Conservation (phyloP, 1,140 invertebrate genomes). For the Drosophila trapezifrons region DNA sequence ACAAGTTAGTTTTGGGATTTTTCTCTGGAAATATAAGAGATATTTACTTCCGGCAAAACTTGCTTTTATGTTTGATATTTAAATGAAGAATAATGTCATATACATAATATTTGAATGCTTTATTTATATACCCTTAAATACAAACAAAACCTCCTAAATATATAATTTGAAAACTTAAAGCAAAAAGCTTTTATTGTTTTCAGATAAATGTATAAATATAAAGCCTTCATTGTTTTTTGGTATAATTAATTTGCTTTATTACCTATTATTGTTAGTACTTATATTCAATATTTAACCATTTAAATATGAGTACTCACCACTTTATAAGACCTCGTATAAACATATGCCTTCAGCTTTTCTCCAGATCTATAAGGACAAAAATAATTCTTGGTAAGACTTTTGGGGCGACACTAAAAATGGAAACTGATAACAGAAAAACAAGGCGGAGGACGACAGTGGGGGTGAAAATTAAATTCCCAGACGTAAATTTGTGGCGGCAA, state of each 20-base stretch:
- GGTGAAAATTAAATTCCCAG: slow-evolving; percentile 55
- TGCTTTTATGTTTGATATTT: background rate
- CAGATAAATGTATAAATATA: too few relatives aligned
- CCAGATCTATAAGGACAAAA: slow-evolving; percentile 27
- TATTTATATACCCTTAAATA: fast-evolving
- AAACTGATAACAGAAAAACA: slow-evolving; percentile 53
- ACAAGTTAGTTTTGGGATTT: background rate
- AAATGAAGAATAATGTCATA: too few relatives aligned
- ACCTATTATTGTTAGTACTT: background rate
- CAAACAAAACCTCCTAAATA: background rate
- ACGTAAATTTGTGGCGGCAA: slow-evolving; percentile 76
- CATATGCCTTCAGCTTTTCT: slow-evolving; percentile 12
- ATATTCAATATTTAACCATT: background rate
- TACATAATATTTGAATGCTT: background rate
- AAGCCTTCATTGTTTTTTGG: too few relatives aligned
- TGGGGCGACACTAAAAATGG: slow-evolving; percentile 35
- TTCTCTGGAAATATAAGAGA: too few relatives aligned
- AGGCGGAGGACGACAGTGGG: background rate
- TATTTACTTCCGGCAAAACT: background rate
- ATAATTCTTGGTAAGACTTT: slow-evolving; percentile 28
- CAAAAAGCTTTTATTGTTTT: too few relatives aligned
- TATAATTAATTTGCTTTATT: too few relatives aligned
- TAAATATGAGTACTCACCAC: slow-evolving; percentile 27
- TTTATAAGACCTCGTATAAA: slow-evolving; percentile 4
- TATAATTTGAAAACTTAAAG: background rate